Conservation (phyloP, 2,888 invertebrate genomes). For the Boloria selene region DNA sequence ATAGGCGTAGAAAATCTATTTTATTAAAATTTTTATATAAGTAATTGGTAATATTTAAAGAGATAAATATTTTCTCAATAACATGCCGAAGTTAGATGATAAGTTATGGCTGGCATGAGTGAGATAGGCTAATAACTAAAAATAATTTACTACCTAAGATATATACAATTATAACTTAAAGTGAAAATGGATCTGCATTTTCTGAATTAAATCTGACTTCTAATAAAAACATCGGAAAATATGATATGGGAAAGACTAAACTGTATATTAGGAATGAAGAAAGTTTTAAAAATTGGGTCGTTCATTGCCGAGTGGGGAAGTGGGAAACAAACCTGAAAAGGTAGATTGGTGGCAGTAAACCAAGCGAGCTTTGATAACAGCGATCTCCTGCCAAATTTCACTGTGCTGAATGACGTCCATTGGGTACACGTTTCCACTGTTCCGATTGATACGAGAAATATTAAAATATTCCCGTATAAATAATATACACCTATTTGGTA, state of each 20-base stretch:
- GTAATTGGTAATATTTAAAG: too few species aligned
- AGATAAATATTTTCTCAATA: too few species aligned
- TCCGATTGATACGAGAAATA: neutral
- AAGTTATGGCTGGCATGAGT: too few species aligned
- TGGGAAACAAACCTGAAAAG: slow-evolving; percentile 29
- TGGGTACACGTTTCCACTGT: slow-evolving; percentile 47
- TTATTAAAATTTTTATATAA: too few species aligned
- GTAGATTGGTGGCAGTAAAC: slow-evolving; percentile 42
- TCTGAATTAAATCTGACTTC: too few species aligned
- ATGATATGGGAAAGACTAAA: too few species aligned
- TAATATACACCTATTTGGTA: too few species aligned
- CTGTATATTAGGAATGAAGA: neutral
- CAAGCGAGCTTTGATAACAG: slow-evolving; percentile 54
- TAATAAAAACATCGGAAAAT: too few species aligned
- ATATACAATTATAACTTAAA: too few species aligned
- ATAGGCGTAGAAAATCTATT: neutral
- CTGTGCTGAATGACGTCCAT: slow-evolving; percentile 59
- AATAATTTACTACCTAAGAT: neutral
- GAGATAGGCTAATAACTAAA: neutral
- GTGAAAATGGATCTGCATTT: too few species aligned
- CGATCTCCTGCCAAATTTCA: slow-evolving; percentile 66
- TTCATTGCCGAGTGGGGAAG: slow-evolving; percentile 7
- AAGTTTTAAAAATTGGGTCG: slow-evolving; percentile 13
- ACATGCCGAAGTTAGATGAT: too few species aligned
- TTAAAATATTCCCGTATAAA: neutral